Conservation (phyloP, 2,888 invertebrate genomes). For the Lottia gigantea region DNA sequence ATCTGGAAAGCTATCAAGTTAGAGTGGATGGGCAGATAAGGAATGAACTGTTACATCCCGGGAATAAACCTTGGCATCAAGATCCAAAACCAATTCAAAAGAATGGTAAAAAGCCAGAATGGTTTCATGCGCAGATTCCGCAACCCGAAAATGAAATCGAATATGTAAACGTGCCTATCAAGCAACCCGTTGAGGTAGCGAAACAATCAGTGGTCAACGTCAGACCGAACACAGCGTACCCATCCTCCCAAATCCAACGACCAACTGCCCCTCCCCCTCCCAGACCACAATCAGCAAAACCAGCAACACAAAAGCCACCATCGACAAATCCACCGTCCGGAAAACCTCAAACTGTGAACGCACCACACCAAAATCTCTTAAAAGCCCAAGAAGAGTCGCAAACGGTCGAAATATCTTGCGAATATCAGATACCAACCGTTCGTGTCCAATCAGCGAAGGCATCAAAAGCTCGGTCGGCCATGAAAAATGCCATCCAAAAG, state of each 20-base stretch:
- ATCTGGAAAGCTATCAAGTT: background rate
- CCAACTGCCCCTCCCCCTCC: background rate
- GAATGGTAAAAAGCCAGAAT: background rate
- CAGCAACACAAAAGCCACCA: background rate
- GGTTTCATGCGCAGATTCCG: background rate
- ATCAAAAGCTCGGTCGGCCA: constrained; percentile 43
- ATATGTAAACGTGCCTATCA: too few species aligned
- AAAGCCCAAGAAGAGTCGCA: background rate
- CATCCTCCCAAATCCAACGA: background rate
- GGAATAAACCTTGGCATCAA: background rate
- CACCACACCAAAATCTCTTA: background rate
- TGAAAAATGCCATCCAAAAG: constrained; percentile 41
- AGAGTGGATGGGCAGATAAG: background rate
- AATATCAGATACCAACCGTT: background rate
- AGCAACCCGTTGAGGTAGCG: background rate
- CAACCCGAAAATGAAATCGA: too few species aligned
- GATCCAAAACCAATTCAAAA: background rate
- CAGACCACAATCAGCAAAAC: constrained; percentile 4
- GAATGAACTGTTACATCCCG: background rate
- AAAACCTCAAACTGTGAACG: constrained; percentile 2
- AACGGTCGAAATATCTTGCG: constrained; percentile 3
- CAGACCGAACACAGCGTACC: background rate
- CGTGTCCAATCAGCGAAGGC: constrained; percentile 26
- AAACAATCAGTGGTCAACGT: background rate
- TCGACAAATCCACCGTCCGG: constrained; percentile 1